Evolutionary conservation across 2,888 invertebrate species (phyloP).

Genomic region (Nymphalis c-album): DNA sequence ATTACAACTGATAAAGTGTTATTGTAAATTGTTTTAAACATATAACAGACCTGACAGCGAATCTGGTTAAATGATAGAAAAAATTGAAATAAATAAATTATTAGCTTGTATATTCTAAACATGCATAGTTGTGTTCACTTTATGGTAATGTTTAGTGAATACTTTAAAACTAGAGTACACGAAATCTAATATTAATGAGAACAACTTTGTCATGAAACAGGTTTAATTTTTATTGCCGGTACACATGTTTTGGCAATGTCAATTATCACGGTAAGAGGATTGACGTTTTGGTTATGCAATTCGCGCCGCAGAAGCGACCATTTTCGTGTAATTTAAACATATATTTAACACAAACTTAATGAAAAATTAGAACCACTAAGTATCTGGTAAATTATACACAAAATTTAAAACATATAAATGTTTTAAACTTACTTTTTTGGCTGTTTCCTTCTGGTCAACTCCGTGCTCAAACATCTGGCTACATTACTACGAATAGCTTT

Average conservation of each 20-base stretch:
- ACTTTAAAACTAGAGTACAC: background rate
- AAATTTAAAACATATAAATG: conserved; percentile 25
- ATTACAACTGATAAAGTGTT: no score
- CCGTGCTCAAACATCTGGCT: conserved; percentile 82
- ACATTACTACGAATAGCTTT: conserved; percentile 82
- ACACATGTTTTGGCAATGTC: conserved; percentile 40
- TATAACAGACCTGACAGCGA: no score
- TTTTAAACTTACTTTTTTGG: conserved; percentile 80
- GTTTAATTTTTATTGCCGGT: background rate
- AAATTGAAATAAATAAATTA: conserved; percentile 2
- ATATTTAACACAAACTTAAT: conserved; percentile 13
- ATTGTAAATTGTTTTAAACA: no score
- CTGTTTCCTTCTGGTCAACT: conserved; percentile 83
- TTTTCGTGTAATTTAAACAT: conserved; percentile 8
- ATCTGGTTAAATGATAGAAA: no score
- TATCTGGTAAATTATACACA: conserved; percentile 20
- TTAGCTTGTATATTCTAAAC: background rate
- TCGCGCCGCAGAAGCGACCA: conserved; percentile 42
- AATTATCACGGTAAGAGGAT: conserved; percentile 57
- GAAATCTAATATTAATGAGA: background rate
- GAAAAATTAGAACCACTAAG: background rate
- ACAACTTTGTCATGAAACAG: background rate
- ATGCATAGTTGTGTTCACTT: background rate
- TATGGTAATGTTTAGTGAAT: background rate
- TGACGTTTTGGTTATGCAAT: conserved; percentile 80